These are phyloP conservation scores for Hirtodrosophila histrioides DNA, from an alignment of 2,888 invertebrate species.

Conservation along the genomic window DNA sequence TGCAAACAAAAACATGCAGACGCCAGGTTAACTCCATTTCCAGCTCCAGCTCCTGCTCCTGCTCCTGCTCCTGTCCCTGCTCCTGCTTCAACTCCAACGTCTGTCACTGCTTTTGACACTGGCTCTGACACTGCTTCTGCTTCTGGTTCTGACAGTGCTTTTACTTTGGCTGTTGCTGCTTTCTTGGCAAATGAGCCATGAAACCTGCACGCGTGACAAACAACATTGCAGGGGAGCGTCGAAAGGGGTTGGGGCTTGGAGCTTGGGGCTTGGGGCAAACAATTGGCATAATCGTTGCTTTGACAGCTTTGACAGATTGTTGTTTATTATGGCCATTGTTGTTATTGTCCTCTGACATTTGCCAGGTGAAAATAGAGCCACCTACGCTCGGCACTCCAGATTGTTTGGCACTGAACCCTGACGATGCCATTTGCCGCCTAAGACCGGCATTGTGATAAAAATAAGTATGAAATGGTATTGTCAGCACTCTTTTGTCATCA, in stretches of 20 bases:
- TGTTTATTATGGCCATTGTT: slow-evolving; percentile 35
- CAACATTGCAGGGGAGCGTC: slow-evolving; percentile 3
- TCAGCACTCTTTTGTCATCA: too few relatives aligned
- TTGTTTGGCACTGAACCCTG: too few relatives aligned
- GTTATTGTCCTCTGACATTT: slow-evolving; percentile 21
- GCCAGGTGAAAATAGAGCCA: background rate
- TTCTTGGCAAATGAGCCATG: slow-evolving; percentile 54
- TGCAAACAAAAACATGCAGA: slow-evolving; percentile 47
- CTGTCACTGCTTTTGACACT: background rate
- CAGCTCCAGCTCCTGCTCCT: slow-evolving; percentile 4
- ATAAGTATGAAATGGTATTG: too few relatives aligned
- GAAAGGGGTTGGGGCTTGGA: too few relatives aligned
- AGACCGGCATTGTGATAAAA: background rate
- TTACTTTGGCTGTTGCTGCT: slow-evolving; percentile 1
- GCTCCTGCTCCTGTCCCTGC: background rate
- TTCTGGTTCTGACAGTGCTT: background rate
- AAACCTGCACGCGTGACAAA: slow-evolving; percentile 27
- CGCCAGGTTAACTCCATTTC: slow-evolving; percentile 40
- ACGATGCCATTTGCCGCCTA: slow-evolving; percentile 7
- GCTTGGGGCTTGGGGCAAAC: slow-evolving; percentile 29
- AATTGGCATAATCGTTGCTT: slow-evolving; percentile 63
- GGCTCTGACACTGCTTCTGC: background rate
- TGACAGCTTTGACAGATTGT: slow-evolving; percentile 73
- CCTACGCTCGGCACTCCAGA: too few relatives aligned
- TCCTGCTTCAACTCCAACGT: background rate